These are phyloP conservation scores for Metridium senile DNA, from an alignment of 92 coral and sea anemone species.

Conservation along the genomic window DNA sequence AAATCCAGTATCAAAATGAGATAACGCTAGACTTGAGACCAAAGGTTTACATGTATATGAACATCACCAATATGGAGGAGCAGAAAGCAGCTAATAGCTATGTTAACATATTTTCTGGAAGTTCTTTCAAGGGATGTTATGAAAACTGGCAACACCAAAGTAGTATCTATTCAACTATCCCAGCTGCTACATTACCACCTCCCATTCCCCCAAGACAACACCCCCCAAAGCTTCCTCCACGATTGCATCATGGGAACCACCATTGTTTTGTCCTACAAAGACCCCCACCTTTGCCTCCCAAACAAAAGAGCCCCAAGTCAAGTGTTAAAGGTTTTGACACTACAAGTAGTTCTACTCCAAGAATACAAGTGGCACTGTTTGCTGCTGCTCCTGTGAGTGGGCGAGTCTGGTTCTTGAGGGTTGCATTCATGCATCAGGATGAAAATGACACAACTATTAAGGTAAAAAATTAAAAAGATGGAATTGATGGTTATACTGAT, in stretches of 20 bases:
- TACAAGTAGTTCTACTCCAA: not conserved
- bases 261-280: not conserved
- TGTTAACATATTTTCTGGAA: slow-evolving; percentile 62
- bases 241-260: not conserved
- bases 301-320: not conserved
- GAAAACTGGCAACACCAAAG: slow-evolving; percentile 54
- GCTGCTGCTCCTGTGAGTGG: slow-evolving; percentile 64
- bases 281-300: slow-evolving; percentile 37
- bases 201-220: slow-evolving; percentile 44
- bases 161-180: slow-evolving; percentile 12
- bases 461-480: too few relatives aligned
- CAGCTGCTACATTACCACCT: not conserved
- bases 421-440: slow-evolving; percentile 73
- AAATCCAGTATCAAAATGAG: not conserved
- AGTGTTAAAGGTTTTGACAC: not conserved
- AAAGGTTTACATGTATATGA: slow-evolving; percentile 66
- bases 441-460: slow-evolving; percentile 61
- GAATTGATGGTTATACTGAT: too few relatives aligned
- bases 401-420: slow-evolving; percentile 73
- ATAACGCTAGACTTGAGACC: slow-evolving; percentile 30
- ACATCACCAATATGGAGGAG: slow-evolving; percentile 31
- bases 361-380: slow-evolving; percentile 67
- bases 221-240: slow-evolving; percentile 66
- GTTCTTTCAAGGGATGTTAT: slow-evolving; percentile 68
- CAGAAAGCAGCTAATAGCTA: slow-evolving; percentile 42